These are phyloP conservation scores for Timema cristinae DNA, from an alignment of 2,888 invertebrate genomes.

Conservation along the genomic window DNA sequence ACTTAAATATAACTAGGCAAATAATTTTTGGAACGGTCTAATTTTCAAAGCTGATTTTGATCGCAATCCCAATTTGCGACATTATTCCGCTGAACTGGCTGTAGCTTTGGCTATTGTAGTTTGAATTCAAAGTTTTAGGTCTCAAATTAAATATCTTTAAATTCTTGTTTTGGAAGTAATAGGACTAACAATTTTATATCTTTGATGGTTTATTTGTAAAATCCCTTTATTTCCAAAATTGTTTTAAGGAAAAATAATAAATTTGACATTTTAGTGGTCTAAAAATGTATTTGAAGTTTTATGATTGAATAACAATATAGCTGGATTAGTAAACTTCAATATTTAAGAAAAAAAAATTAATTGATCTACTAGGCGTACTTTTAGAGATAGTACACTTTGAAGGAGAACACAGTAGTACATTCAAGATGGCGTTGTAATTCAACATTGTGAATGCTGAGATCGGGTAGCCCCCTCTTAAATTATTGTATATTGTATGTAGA, in stretches of 20 bases:
- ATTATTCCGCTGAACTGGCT: neutral
- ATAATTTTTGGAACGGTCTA: no score
- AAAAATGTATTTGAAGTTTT: neutral
- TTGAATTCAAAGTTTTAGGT: neutral
- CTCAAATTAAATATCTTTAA: neutral
- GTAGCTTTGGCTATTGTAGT: neutral
- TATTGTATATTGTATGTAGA: no score
- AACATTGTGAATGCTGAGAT: no score
- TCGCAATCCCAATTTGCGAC: neutral
- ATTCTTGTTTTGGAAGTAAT: neutral
- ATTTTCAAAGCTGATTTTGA: no score
- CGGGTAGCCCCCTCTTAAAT: no score
- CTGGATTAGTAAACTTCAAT: neutral
- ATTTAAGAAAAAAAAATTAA: neutral
- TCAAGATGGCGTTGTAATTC: no score
- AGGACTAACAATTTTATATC: neutral
- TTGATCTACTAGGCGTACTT: neutral
- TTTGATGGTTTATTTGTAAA: neutral
- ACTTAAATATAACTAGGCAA: neutral
- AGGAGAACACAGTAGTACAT: no score
- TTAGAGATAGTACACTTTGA: neutral
- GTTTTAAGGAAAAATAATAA: neutral
- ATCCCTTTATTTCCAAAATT: neutral
- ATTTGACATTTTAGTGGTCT: neutral
- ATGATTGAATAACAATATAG: neutral